Conservation (phyloP, 1,140 invertebrate genomes). For the Drosophila sproati region DNA sequence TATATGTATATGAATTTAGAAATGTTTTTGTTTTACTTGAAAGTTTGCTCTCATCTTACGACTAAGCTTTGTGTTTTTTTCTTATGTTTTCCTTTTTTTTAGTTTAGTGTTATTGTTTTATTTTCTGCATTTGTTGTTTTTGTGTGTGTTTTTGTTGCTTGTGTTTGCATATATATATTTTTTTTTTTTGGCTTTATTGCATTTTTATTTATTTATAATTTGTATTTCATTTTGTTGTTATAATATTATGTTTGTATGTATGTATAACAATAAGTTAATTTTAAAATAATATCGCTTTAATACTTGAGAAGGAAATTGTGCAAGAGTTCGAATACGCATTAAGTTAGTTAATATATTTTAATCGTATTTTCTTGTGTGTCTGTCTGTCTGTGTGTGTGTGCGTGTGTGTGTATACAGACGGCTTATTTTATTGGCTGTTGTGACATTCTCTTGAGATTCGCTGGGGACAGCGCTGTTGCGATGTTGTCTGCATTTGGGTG, state of each 20-base stretch:
- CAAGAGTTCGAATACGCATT: conserved; percentile 66
- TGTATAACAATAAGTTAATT: conserved; percentile 76
- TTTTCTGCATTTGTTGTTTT: conserved; percentile 37
- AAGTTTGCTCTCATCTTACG: conserved; percentile 45
- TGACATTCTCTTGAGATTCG: conserved; percentile 75
- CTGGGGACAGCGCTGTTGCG: conserved; percentile 39
- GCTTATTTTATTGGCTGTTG: conserved; percentile 60
- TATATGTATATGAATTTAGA: conserved; percentile 57
- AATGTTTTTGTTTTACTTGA: conserved; percentile 50
- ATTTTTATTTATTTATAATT: conserved; percentile 36
- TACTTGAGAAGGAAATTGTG: conserved; percentile 83
- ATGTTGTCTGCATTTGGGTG: conserved; percentile 56
- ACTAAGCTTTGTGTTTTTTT: conserved; percentile 63
- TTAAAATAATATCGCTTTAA: conserved; percentile 83
- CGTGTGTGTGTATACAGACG: conserved; percentile 41
- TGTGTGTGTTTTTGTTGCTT: conserved; percentile 26
- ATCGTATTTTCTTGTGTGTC: conserved; percentile 31
- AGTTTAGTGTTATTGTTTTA: conserved; percentile 54
- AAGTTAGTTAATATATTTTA: conserved; percentile 49
- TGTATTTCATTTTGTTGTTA: conserved; percentile 42
- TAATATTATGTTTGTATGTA: conserved; percentile 66
- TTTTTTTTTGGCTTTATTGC: conserved; percentile 67
- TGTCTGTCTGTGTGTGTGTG: no score
- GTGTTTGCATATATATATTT: conserved; percentile 54
- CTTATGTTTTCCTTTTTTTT: neutral